Conservation (phyloP, 2,797 vertebrate genomes). For the Agapornis canus region DNA sequence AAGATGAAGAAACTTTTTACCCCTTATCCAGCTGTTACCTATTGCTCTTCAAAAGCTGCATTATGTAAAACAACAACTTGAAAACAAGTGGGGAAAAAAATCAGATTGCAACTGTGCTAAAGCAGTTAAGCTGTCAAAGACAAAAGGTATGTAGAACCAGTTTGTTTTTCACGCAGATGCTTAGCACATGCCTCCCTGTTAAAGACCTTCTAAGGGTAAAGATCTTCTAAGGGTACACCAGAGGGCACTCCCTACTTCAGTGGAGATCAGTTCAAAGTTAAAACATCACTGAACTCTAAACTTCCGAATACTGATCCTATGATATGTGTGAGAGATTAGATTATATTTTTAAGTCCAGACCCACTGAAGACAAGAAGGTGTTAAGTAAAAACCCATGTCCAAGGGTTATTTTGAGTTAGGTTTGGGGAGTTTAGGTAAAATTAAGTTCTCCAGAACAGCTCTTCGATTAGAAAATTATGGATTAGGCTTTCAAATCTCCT, state of each 20-base stretch:
- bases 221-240: neutral
- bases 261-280: neutral
- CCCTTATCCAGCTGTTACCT: neutral
- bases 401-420: neutral
- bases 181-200: accelerated
- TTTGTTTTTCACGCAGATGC: neutral
- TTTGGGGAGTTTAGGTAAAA: neutral
- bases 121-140: neutral
- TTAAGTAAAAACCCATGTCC: neutral
- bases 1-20: neutral
- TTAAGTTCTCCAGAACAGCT: neutral
- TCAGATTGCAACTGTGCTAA: neutral
- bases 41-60: neutral
- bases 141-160: neutral
- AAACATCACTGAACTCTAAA: neutral
- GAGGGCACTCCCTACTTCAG: neutral
- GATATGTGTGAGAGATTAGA: no score
- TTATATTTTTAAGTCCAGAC: no score
- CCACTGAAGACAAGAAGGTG: neutral
- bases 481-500: neutral
- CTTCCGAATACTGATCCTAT: neutral
- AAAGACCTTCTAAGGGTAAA: neutral
- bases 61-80: neutral
- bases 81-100: neutral
- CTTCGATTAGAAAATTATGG: neutral